A percentile compares a stretch with the other conserved stretches of the same genome.
These are phyloP conservation scores for Adelognathus sp. DNA, from an alignment of 2,888 invertebrate species.

Conservation along the genomic window DNA sequence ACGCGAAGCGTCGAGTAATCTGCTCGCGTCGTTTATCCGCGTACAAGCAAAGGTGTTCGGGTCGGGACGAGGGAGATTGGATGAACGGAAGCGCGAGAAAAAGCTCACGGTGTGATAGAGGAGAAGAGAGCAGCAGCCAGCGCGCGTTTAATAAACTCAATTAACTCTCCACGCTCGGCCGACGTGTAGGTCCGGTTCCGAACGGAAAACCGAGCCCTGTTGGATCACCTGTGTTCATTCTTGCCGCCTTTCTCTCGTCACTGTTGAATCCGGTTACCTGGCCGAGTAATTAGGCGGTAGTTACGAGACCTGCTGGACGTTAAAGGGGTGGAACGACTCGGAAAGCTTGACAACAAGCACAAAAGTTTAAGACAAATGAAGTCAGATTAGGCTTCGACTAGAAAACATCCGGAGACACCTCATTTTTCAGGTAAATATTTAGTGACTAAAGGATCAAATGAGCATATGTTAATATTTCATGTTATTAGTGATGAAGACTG, in stretches of 20 bases:
- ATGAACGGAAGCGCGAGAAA: background rate
- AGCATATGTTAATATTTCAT: too few species aligned
- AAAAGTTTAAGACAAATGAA: constrained; percentile 1
- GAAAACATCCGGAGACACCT: constrained; percentile 26
- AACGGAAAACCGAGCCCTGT: constrained; percentile 52
- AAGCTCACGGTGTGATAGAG: background rate
- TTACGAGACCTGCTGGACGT: constrained; percentile 60
- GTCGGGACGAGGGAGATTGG: constrained; percentile 1
- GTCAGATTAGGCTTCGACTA: constrained; percentile 22
- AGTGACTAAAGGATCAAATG: too few species aligned
- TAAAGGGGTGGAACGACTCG: constrained; percentile 37
- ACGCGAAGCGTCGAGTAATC: constrained; percentile 32
- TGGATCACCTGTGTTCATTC: constrained; percentile 65
- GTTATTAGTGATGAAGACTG: too few species aligned
- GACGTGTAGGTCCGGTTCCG: constrained; percentile 70
- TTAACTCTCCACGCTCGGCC: constrained; percentile 67
- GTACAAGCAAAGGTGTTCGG: constrained; percentile 2
- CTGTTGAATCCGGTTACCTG: constrained; percentile 66
- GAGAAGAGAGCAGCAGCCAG: background rate
- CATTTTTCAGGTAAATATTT: too few species aligned
- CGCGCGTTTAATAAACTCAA: constrained; percentile 71
- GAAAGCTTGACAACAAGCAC: constrained; percentile 18
- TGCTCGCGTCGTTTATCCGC: constrained; percentile 26
- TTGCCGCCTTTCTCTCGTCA: constrained; percentile 6
- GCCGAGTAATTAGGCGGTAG: constrained; percentile 72